Evolutionary conservation across 2,888 invertebrate genomes (phyloP).

Genomic region (Philereme transversata): DNA sequence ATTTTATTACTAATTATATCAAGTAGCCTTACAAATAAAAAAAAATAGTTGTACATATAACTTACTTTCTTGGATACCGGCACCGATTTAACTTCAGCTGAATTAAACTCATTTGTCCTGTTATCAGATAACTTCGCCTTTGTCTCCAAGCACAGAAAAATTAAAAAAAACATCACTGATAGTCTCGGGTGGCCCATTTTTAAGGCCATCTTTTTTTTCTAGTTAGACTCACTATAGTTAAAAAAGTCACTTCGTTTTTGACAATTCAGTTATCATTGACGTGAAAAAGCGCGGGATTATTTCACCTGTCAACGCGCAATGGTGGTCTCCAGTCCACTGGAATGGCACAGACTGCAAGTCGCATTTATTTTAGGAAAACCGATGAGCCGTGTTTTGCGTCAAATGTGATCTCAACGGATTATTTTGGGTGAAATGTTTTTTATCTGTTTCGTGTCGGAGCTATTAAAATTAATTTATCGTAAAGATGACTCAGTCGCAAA

Average conservation of each 20-base stretch:
- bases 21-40: too few species aligned
- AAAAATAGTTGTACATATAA: too few species aligned
- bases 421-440: slow-evolving; percentile 29
- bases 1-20: too few species aligned
- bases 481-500: slow-evolving; percentile 30
- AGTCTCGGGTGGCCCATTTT: slow-evolving; percentile 37
- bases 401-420: slow-evolving; percentile 28
- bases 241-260: neutral
- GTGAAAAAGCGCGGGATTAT: slow-evolving; percentile 47
- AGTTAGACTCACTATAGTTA: neutral
- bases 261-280: slow-evolving; percentile 30
- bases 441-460: slow-evolving; percentile 21
- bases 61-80: slow-evolving; percentile 47
- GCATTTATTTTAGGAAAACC: slow-evolving; percentile 55
- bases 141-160: slow-evolving; percentile 50
- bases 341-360: slow-evolving; percentile 62
- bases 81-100: slow-evolving; percentile 47
- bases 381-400: slow-evolving; percentile 51
- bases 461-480: slow-evolving; percentile 36
- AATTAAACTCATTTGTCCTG: slow-evolving; percentile 46
- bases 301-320: slow-evolving; percentile 43
- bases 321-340: slow-evolving; percentile 62
- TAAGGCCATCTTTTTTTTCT: slow-evolving; percentile 40
- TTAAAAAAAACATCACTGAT: slow-evolving; percentile 50
- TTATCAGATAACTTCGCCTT: slow-evolving; percentile 52